phyloP scores from a whole-genome alignment of 53 echinoderm and acorn worm species.

The Stichopus horrens region DNA sequence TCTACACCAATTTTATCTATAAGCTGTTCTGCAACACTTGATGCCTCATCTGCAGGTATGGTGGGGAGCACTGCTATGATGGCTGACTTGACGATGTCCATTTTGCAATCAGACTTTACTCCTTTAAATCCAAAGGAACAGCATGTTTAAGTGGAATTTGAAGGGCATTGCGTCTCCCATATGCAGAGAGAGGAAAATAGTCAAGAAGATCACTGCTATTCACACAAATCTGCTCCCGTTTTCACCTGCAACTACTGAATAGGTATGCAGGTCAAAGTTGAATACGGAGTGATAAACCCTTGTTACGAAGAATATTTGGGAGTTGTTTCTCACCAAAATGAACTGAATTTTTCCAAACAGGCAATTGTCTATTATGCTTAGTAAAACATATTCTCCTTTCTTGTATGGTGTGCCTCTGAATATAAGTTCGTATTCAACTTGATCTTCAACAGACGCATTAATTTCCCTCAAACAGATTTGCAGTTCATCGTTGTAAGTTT shows the following conservation, averaged over 20 bases:
- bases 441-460: constrained; percentile 40
- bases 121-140: not conserved
- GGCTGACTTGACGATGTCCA: not conserved
- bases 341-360: not conserved
- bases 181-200: constrained; percentile 20
- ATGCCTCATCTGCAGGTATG: not conserved
- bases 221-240: not conserved
- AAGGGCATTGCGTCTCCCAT: not conserved
- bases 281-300: not conserved
- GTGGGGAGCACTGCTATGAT: not conserved
- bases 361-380: not conserved
- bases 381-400: constrained; percentile 15
- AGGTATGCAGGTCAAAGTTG: not conserved
- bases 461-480: constrained; percentile 7
- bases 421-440: constrained; percentile 24
- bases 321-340: not conserved
- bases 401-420: constrained; percentile 40
- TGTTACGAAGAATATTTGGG: not conserved
- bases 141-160: constrained; percentile 27
- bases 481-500: constrained; percentile 38
- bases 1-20: not conserved
- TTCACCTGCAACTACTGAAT: not conserved
- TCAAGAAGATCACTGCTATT: constrained; percentile 34
- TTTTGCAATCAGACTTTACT: too few species aligned
- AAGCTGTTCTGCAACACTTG: not conserved